Evolutionary conservation across 2,888 invertebrate species (phyloP).

Genomic region (Coremacera marginata): DNA sequence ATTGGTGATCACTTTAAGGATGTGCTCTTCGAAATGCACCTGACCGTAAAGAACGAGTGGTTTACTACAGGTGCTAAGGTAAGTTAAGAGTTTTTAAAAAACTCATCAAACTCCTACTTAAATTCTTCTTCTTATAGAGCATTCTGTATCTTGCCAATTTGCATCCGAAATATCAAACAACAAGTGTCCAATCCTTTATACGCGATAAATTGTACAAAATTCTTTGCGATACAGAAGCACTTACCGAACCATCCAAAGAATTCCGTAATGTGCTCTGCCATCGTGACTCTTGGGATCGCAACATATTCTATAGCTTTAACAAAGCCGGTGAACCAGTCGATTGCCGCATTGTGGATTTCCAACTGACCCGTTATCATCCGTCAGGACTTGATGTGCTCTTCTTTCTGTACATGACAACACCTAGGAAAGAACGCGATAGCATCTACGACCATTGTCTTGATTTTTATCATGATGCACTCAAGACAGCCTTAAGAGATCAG

Average conservation of each 20-base stretch:
- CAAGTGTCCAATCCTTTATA: slow-evolving; percentile 53
- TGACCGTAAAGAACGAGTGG: slow-evolving; percentile 57
- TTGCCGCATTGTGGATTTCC: slow-evolving; percentile 73
- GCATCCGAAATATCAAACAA: slow-evolving; percentile 57
- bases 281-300: slow-evolving; percentile 67
- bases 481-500: slow-evolving; percentile 46
- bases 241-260: slow-evolving; percentile 58
- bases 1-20: slow-evolving; percentile 54
- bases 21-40: slow-evolving; percentile 51
- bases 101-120: neutral
- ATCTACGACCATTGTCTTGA: slow-evolving; percentile 65
- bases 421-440: slow-evolving; percentile 61
- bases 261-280: slow-evolving; percentile 70
- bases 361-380: slow-evolving; percentile 72
- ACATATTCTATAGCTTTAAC: slow-evolving; percentile 63
- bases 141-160: slow-evolving; percentile 56
- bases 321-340: slow-evolving; percentile 55
- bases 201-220: slow-evolving; percentile 52
- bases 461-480: slow-evolving; percentile 67
- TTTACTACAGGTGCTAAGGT: slow-evolving; percentile 59
- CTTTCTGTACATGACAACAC: slow-evolving; percentile 69
- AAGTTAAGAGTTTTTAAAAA: neutral
- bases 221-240: slow-evolving; percentile 50
- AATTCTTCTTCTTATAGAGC: slow-evolving; percentile 48
- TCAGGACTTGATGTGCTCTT: slow-evolving; percentile 72